Evolutionary conservation across 2,888 invertebrate genomes (phyloP).

Genomic region (Noctuana brunneofusca): DNA sequence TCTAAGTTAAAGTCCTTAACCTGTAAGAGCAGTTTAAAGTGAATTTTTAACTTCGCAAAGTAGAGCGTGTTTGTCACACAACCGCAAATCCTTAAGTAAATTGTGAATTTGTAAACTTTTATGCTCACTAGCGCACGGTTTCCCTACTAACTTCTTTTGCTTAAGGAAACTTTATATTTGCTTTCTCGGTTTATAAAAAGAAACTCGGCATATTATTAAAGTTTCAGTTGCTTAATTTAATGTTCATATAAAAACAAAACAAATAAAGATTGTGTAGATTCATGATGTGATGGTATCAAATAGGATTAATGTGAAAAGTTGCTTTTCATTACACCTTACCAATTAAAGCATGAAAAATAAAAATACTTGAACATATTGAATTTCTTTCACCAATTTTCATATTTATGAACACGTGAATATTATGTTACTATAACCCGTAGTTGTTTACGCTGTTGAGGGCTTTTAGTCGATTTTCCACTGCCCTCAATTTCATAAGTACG

Average conservation of each 20-base stretch:
- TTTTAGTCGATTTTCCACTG: constrained; percentile 31
- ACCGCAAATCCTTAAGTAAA: constrained; percentile 26
- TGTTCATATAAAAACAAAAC: neutral
- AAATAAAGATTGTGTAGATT: no score
- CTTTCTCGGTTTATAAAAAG: constrained; percentile 10
- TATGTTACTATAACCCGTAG: constrained; percentile 4
- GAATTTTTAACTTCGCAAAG: constrained; percentile 21
- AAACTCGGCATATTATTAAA: neutral
- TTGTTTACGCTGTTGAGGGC: constrained; percentile 21
- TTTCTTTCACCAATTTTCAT: constrained; percentile 1
- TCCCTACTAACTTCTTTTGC: constrained; percentile 23
- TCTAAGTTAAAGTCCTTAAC: constrained; percentile 9
- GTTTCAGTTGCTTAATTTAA: neutral
- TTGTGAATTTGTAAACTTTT: constrained; percentile 32
- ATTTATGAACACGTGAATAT: neutral
- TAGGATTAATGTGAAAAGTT: no score
- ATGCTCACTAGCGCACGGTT: constrained; percentile 23
- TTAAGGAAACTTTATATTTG: constrained; percentile 15
- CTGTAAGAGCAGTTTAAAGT: constrained; percentile 8
- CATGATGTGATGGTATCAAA: no score
- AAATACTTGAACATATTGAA: neutral
- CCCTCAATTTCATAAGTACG: constrained; percentile 29
- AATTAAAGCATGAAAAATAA: neutral
- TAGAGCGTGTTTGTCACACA: constrained; percentile 25
- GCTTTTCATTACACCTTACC: no score